phyloP scores from a whole-genome alignment of 2,888 invertebrate genomes.

The Perizoma flavofasciatum region DNA sequence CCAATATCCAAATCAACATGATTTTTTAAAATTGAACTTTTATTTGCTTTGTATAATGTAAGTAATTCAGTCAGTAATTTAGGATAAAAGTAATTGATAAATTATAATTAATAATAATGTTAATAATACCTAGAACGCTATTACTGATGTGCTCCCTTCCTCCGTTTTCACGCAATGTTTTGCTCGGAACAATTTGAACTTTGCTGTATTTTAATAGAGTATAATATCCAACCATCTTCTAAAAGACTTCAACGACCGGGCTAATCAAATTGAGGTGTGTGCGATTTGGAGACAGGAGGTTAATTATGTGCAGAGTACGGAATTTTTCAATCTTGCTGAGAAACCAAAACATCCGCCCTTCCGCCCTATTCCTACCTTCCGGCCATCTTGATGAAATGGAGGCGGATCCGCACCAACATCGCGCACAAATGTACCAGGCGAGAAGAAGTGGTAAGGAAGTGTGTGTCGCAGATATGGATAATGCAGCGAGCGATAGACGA shows the following conservation, averaged over 20 bases:
- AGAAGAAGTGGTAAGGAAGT: slow-evolving; percentile 46
- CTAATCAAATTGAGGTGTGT: not conserved
- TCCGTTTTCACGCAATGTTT: not conserved
- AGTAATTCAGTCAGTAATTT: too few species aligned
- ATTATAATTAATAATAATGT: too few species aligned
- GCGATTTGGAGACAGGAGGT: not conserved
- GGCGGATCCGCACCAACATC: slow-evolving; percentile 63
- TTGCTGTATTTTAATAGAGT: slow-evolving; percentile 5
- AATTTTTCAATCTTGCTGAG: too few species aligned
- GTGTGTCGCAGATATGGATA: not conserved
- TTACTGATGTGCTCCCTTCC: not conserved
- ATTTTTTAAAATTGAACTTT: too few species aligned
- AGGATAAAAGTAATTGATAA: too few species aligned
- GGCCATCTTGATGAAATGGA: slow-evolving; percentile 52
- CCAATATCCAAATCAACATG: not conserved
- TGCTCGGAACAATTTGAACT: slow-evolving; percentile 3
- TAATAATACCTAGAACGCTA: too few species aligned
- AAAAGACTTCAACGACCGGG: not conserved
- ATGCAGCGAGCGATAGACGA: too few species aligned
- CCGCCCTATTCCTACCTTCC: slow-evolving; percentile 39
- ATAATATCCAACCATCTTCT: not conserved
- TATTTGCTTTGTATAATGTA: too few species aligned
- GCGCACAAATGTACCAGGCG: slow-evolving; percentile 61
- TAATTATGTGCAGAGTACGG: too few species aligned
- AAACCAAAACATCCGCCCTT: slow-evolving; percentile 13